Base-by-base conservation (phyloP, 1,140 invertebrate species). In the Camponotus floridanus region DNA sequence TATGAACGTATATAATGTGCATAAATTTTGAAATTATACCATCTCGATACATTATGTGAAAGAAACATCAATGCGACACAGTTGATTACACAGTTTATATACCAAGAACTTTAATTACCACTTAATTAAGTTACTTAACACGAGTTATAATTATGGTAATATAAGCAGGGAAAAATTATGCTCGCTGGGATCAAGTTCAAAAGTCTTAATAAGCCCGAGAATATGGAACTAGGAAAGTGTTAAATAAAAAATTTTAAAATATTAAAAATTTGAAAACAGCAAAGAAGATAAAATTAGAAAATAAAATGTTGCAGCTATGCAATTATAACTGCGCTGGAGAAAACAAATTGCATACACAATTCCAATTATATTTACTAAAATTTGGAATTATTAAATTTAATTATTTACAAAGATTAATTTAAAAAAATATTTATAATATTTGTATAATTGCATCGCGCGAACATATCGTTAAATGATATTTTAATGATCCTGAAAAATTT, bases 111-210 rank as follows among this genome's bases (percentile, higher is more conserved):
- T 57, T 33, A 70, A 68, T 39, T 68, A 13, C 33, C 45, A 31
- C 51, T 15, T 42, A 68, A 61, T 15, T 62, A 45, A 42, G 45
- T 2, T 21, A 59, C 70, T 80, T 70, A 80, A 59, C 36, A 15
- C 13, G 36, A 42, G 26, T 70, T 48, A 61, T 70, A 70, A 80
- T 59, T 70, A 39, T 42, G 33, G 65, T 55, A 68, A 68, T 42
- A 42, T 57, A 39, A 80, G 48, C 48, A 36, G 39, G 64, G 9
- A 70, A 57, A 57, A 70, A 57, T 80, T 70, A 59, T 26, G 57
- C 8, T 70, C 33, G 15, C 48, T 45, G 3, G 15, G 15, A 3
- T 18, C 18, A 13, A 42, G 51, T 55, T 36, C 39, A 26, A 42
- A 70, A 67, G 8, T 80, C 9, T 67, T 68, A 26, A 70, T 57